phyloP scores from a whole-genome alignment of 2,888 invertebrate genomes.

The Lottia scabra region DNA sequence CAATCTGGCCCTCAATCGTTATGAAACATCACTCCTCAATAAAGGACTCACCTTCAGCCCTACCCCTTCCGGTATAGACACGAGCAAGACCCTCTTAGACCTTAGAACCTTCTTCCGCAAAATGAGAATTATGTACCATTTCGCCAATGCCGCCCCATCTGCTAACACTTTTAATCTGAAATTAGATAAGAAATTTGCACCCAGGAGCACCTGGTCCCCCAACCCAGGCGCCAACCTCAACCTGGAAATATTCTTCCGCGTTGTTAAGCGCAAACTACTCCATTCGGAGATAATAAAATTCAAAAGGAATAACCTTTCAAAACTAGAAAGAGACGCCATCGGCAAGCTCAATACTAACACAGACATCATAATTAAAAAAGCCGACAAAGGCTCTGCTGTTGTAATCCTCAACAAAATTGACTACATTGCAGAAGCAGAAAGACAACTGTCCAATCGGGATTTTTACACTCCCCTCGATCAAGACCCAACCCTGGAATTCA shows the following conservation, averaged over 20 bases:
- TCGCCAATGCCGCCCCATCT: background rate
- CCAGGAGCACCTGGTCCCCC: background rate
- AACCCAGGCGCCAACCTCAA: background rate
- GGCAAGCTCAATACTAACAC: background rate
- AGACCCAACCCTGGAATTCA: no score
- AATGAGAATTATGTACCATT: background rate
- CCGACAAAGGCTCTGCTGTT: background rate
- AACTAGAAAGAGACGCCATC: background rate
- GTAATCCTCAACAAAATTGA: background rate
- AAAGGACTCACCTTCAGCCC: slow-evolving; percentile 1
- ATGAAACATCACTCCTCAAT: background rate
- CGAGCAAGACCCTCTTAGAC: background rate
- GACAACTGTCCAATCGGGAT: no score
- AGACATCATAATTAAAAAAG: background rate
- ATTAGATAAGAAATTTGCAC: background rate
- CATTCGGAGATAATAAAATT: background rate
- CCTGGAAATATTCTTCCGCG: background rate
- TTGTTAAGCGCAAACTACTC: background rate
- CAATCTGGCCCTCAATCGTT: background rate
- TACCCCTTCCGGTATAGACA: background rate
- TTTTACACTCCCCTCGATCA: no score
- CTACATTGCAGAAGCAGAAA: no score
- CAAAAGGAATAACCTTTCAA: background rate
- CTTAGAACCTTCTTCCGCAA: background rate
- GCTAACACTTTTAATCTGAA: background rate